Evolutionary conservation across 2,888 invertebrate genomes (phyloP), one percentile per base, ranked within the genome.

Genomic region (Apoda limacodes): DNA sequence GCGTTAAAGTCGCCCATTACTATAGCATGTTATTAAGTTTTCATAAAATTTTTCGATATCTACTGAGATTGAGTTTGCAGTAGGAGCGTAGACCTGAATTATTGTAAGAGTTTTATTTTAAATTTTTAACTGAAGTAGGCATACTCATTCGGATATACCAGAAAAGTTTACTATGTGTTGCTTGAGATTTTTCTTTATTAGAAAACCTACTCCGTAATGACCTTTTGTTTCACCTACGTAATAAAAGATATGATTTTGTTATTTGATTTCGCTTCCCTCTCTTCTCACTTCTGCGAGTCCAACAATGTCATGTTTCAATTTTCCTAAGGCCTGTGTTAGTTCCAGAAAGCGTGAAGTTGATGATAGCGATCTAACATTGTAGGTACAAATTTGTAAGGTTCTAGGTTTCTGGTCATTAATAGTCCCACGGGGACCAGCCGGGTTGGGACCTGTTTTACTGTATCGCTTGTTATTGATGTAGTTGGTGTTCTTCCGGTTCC

Each of bases 181-280:
- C n/a, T 27, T 27, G 22, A 15, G 12, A 32, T 36, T 17, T 13
- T 34, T 22, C 15, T 35, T 35, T 3, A 40, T 27, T 9, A 37
- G 7, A 19, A 40, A 40, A n/a, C 40, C 35, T 1, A 40, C 40
- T 9, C 37, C 40, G 22, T 40, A 5, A 14, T 32, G n/a, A 6
- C 37, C 40, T 5, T 9, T 7, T 22, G 29, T 35, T 35, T 37
- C 13, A 2, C 33, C 40, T 3, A 21, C 20, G 11, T 29, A 37
- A 9, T 29, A 35, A 2, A 37, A 28, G 3, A 40, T 33, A 10
- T 9, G 13, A 9, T 37, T 25, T 1, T 17, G 13, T 11, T 40
- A 11, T 24, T 40, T n/a, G n/a, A n/a, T n/a, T n/a, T n/a, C n/a
- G n/a, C n/a, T 19, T 19, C 19, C 19, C 5, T 19, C 5, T 19